Base-by-base conservation (phyloP, 2,797 vertebrate genomes). In the Coccyzus lansbergi region DNA sequence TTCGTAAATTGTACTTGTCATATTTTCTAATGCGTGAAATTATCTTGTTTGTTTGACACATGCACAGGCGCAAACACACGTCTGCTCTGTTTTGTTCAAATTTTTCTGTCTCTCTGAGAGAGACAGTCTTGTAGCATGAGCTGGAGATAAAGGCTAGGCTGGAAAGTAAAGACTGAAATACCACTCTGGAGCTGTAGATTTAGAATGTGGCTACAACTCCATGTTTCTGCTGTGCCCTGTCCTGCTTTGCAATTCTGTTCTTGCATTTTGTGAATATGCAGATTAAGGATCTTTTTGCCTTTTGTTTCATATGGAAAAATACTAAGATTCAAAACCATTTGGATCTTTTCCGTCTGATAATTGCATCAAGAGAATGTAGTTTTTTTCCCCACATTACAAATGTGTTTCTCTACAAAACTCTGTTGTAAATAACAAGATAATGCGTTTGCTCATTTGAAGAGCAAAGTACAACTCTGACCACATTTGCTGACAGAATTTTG, bases 11-110 rank as follows among this genome's bases (percentile, higher is more conserved):
- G 68, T 48, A 15, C 53, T 94, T 94, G 88, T 88, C 86, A 15
- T 62, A 42, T 90, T 94, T 95, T 72, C 75, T 87, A 92, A 75
- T 48, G 78, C 83, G 74, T 89, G 79, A 83, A 94, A 92, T 95
- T 40, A 48, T 62, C 87, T 87, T 87, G 69, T 80, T 94, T 93
- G 48, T 88, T 96, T 93, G 93, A 49, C 85, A 88, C 24, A 40
- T 40, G n/a, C 26, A 17, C 0, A 22, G 69, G 58, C 49, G 68
- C 68, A 79, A 60, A 75, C 26, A 38, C 69, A 26, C 0, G 7
- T 67, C 71, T 77, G 68, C 77, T 87, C 34, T 67, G 29, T 22
- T 90, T 67, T 58, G 48, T 62, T 81, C 59, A 58, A 15, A 65
- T 72, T 67, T 77, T 86, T 65, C 65, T 68, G 21, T 74, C 59